Evolutionary conservation across 2,888 invertebrate genomes (phyloP).

Genomic region (Cephalotes varians): DNA sequence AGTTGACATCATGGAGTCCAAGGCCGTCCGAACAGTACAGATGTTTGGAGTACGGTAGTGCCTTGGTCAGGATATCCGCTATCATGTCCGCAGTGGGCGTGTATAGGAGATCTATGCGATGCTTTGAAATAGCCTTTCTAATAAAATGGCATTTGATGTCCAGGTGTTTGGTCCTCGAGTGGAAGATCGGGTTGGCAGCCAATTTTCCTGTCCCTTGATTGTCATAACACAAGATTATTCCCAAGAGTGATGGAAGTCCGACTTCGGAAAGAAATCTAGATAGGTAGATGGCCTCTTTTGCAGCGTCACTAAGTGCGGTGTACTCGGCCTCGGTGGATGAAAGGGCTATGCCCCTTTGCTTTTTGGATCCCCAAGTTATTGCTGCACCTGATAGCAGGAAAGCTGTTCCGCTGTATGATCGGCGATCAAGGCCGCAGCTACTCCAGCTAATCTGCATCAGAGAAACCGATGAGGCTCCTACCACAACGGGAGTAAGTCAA

Average conservation of each 20-base stretch:
- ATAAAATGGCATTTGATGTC: neutral
- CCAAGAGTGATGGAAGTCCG: neutral
- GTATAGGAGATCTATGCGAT: neutral
- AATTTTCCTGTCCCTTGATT: neutral
- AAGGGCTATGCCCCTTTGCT: neutral
- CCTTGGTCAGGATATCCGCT: neutral
- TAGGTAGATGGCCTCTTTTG: neutral
- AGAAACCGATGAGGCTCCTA: neutral
- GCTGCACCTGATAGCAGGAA: neutral
- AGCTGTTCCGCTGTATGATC: neutral
- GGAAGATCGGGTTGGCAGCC: neutral
- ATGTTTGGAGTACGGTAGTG: neutral
- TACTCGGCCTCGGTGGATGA: slow-evolving; percentile 2
- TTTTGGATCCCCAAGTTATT: neutral
- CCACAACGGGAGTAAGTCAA: neutral
- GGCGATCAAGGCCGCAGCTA: neutral
- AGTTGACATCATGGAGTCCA: no score
- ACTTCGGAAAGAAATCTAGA: neutral
- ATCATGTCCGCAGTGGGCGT: neutral
- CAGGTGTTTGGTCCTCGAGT: neutral
- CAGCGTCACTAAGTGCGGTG: neutral
- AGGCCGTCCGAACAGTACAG: no score
- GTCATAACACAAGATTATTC: neutral
- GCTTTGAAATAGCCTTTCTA: fast-evolving
- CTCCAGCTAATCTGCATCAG: slow-evolving; percentile 2